Evolutionary conservation across 1,140 invertebrate species (phyloP), one percentile per base, ranked within the genome.

Genomic region (Drosophila punjabiensis): DNA sequence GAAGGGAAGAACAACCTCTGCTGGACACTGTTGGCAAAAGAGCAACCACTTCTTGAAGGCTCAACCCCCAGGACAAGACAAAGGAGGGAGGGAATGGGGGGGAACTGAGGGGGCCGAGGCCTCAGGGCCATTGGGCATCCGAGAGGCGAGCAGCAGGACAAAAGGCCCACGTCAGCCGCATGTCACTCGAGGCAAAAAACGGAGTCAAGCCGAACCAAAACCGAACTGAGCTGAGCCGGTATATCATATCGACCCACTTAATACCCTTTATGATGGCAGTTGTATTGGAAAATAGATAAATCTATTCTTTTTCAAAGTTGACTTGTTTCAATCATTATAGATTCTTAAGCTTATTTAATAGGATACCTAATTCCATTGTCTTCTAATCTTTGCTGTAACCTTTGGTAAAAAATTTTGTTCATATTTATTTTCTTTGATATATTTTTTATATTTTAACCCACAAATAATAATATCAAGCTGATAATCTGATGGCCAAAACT

Each of bases 101-200:
- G 39, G 5, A 13, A 0, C 16, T 20, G 18, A 13, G 10, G 43
- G 43, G 13, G 47, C 3, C 18, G 45, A 48, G 70, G 43, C 48
- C 68, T 20, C 73, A 56, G 52, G 64, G 76, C 65, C 59, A 61
- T 32, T 79, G 76, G 75, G 56, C 58, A 63, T 69, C 75, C 64
- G 39, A 56, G 39, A 56, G 47, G 71, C 39, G 30, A 43, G 55
- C 59, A 52, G 56, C 73, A 76, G 65, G 71, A 63, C 68, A 48
- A 45, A 53, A 61, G 66, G 76, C 82, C 80, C 77, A 75, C 81
- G 79, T 88, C 81, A 80, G 83, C 76, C 84, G 84, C 84, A 81
- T 83, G 84, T 88, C 84, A 88, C 79, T 83, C 63, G 69, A 88
- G 80, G 74, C 65, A 59, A 63, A 63, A 59, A 63, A 82, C 77